phyloP scores from a whole-genome alignment of 2,888 invertebrate species.

The Amphimallon solstitiale region DNA sequence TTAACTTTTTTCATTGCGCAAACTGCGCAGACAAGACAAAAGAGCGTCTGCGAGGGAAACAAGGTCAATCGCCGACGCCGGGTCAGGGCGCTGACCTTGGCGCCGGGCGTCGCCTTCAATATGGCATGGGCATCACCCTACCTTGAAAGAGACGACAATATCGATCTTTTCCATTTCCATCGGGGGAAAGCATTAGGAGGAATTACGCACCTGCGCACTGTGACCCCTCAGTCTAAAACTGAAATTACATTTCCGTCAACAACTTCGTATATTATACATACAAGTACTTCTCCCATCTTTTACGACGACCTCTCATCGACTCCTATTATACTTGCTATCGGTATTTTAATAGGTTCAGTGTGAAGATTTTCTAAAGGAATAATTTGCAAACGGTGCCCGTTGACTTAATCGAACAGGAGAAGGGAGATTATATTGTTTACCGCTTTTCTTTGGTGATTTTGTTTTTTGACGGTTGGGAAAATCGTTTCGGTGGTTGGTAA shows the following conservation, averaged over 20 bases:
- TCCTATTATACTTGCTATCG: no score
- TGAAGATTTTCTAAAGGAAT: no score
- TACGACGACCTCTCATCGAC: no score
- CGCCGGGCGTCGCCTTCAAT: constrained; percentile 47
- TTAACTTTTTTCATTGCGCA: constrained; percentile 26
- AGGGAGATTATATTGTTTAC: not conserved
- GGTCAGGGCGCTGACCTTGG: constrained; percentile 60
- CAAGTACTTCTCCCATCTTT: not conserved
- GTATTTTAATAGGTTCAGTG: no score
- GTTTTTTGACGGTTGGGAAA: constrained; percentile 10
- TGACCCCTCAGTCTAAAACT: constrained; percentile 15
- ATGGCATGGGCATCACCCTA: constrained; percentile 51
- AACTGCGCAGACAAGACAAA: constrained; percentile 43
- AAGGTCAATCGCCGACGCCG: constrained; percentile 59
- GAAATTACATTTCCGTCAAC: constrained; percentile 49
- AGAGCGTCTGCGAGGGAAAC: constrained; percentile 54
- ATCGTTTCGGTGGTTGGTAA: not conserved
- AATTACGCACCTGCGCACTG: constrained; percentile 26
- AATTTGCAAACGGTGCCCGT: no score
- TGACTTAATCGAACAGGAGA: no score
- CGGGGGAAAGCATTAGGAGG: constrained; percentile 27
- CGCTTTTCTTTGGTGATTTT: constrained; percentile 10
- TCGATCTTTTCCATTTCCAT: constrained; percentile 42
- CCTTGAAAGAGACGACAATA: constrained; percentile 51
- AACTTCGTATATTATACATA: constrained; percentile 33